Evolutionary conservation across 2,797 vertebrate species (phyloP).

Genomic region (Neomorphus geoffroyi): DNA sequence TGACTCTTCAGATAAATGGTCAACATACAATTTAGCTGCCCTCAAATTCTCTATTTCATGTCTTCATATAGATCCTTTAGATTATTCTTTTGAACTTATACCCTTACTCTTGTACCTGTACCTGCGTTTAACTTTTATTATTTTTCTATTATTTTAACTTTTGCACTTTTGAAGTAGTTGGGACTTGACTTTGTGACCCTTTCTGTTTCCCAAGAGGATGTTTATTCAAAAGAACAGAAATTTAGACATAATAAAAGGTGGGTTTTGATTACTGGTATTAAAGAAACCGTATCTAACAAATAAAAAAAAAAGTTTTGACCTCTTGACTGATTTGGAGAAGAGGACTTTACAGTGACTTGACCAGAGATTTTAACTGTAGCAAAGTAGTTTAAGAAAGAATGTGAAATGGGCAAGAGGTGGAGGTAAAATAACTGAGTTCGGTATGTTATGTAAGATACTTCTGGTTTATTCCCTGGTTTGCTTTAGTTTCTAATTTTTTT

Average conservation of each 20-base stretch:
- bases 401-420: neutral
- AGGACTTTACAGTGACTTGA: neutral
- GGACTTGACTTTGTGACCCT: neutral
- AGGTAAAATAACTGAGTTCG: neutral
- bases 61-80: neutral
- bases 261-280: neutral
- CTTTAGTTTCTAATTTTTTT: neutral
- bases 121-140: neutral
- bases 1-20: neutral
- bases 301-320: neutral
- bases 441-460: neutral
- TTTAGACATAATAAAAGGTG: neutral
- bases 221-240: neutral
- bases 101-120: neutral
- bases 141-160: neutral
- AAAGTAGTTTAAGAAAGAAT: neutral
- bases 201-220: neutral
- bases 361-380: neutral
- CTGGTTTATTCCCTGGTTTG: neutral
- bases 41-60: neutral
- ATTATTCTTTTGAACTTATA: neutral
- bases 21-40: neutral
- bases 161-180: neutral
- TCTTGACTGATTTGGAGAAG: neutral
- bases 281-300: neutral